These are phyloP conservation scores for Nannobrachium achirus DNA, from an alignment of 2,113 vertebrate genomes.

Conservation along the genomic window DNA sequence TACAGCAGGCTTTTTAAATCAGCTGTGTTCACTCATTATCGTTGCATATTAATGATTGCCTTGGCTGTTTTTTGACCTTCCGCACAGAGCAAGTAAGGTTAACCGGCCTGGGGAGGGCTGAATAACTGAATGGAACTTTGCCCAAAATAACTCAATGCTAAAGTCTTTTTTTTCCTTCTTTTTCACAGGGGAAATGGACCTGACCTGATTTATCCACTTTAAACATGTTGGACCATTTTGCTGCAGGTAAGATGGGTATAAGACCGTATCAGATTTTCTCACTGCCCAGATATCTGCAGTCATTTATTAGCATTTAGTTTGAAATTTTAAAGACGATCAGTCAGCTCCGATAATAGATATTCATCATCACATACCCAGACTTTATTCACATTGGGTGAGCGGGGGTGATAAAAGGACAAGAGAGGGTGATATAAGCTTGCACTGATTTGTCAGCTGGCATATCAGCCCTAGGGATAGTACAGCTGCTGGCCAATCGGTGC, in stretches of 20 bases:
- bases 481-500: too few relatives aligned
- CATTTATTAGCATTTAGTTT: too few relatives aligned
- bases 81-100: constrained; percentile 4
- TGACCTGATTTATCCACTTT: constrained; percentile 25
- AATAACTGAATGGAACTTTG: constrained; percentile 1
- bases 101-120: constrained; percentile 9
- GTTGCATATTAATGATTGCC: constrained; percentile 21
- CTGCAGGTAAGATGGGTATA: constrained; percentile 11
- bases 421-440: too few relatives aligned
- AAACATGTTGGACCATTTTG: constrained; percentile 28
- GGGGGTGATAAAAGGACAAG: too few relatives aligned
- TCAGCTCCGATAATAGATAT: too few relatives aligned
- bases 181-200: constrained; percentile 1
- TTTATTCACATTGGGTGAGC: too few relatives aligned
- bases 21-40: constrained; percentile 17
- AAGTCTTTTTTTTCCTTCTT: neutral
- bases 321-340: too few relatives aligned
- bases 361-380: too few relatives aligned
- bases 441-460: too few relatives aligned
- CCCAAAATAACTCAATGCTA: constrained; percentile 24
- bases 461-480: too few relatives aligned
- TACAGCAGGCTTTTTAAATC: constrained; percentile 9
- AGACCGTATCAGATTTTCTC: neutral
- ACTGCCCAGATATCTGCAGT: too few relatives aligned
- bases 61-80: neutral